A percentile compares a stretch with the other conserved stretches of the same genome.
Evolutionary conservation across 2,113 vertebrate species (phyloP).

Genomic region (Hystrix cristata): DNA sequence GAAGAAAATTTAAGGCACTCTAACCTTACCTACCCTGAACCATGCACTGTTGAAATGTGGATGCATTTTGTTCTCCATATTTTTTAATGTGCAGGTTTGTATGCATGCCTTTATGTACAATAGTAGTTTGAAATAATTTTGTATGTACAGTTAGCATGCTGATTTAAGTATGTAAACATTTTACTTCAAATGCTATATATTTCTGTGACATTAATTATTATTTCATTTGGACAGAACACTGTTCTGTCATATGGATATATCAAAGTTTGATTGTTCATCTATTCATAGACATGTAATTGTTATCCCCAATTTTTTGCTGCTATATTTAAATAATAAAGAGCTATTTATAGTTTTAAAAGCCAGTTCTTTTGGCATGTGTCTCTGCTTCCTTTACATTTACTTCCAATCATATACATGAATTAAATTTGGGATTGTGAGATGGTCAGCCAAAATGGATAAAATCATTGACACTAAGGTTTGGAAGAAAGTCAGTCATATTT

Average conservation of each 20-base stretch:
- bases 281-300: neutral
- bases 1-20: slow-evolving; percentile 9
- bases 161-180: neutral
- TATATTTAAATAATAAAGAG: neutral
- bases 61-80: neutral
- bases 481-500: neutral
- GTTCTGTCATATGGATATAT: neutral
- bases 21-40: neutral
- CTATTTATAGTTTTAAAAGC: neutral
- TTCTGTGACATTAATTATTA: neutral
- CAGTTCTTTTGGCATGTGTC: neutral
- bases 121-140: slow-evolving; percentile 21
- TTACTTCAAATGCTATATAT: neutral
- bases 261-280: neutral
- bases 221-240: neutral
- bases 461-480: neutral
- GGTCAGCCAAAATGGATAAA: neutral
- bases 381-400: neutral
- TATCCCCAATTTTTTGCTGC: neutral
- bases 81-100: neutral
- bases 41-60: neutral
- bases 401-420: neutral
- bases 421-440: neutral
- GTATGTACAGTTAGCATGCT: neutral
- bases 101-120: neutral